These are phyloP conservation scores for Acanthochromis polyacanthus DNA, from an alignment of 2,113 vertebrate species.

Conservation along the genomic window DNA sequence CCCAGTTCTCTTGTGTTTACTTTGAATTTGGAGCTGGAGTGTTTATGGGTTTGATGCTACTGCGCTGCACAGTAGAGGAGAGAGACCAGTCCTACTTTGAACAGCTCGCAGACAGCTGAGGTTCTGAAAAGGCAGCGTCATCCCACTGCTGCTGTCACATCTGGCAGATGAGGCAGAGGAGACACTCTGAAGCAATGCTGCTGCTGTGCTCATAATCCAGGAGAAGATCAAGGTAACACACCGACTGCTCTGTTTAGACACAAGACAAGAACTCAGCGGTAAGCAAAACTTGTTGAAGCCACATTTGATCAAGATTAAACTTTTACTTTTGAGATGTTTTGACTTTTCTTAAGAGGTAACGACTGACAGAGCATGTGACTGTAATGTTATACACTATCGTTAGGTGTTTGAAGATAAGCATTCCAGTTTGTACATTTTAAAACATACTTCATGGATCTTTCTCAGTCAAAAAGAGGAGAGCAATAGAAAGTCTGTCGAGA, in stretches of 20 bases:
- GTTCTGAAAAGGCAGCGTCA: slow-evolving; percentile 15
- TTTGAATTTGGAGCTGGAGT: not conserved
- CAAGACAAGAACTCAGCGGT: slow-evolving; percentile 12
- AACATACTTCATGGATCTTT: no score
- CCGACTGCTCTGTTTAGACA: not conserved
- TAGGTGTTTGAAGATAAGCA: no score
- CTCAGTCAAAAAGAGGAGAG: no score
- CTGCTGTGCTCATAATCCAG: not conserved
- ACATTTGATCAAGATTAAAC: not conserved
- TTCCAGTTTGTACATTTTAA: no score
- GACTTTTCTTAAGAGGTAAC: not conserved
- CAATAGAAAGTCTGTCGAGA: not conserved
- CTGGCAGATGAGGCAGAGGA: slow-evolving; percentile 33
- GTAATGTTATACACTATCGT: no score
- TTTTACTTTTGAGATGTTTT: not conserved
- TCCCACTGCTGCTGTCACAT: slow-evolving; percentile 32
- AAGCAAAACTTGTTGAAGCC: not conserved
- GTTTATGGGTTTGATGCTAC: slow-evolving; percentile 14
- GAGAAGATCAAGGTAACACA: not conserved
- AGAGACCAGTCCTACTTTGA: slow-evolving; percentile 1
- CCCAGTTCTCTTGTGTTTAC: not conserved
- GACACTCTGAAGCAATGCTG: slow-evolving; percentile 4
- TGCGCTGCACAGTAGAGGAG: not conserved
- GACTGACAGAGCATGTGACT: no score
- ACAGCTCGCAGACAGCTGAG: slow-evolving; percentile 1